phyloP scores from a whole-genome alignment of 1,140 invertebrate species.

The Uloborus diversus region DNA sequence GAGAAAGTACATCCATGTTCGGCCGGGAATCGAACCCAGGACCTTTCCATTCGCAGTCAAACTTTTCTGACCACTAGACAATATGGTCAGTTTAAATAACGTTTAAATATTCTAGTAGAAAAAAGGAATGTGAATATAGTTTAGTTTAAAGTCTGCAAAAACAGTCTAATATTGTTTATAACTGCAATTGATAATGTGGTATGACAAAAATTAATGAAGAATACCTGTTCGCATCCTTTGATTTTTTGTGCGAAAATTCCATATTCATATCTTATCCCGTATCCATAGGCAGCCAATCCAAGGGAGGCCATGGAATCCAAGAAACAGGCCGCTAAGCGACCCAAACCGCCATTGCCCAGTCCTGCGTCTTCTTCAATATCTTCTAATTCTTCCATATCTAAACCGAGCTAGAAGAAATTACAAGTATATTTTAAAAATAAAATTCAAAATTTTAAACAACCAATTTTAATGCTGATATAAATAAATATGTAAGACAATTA shows the following conservation, averaged over 20 bases:
- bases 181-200: no score
- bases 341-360: slow-evolving; percentile 98
- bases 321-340: slow-evolving; percentile 97
- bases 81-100: no score
- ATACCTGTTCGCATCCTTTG: slow-evolving; percentile 90
- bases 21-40: no score
- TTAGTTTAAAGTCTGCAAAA: no score
- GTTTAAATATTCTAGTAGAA: no score
- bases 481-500: no score
- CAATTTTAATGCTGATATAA: neutral
- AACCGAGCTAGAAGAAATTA: slow-evolving; percentile 73
- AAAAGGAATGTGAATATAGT: no score
- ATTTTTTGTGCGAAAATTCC: slow-evolving; percentile 99
- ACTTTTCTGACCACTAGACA: no score
- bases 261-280: slow-evolving; percentile 99
- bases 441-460: neutral
- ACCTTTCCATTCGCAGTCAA: no score
- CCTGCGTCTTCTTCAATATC: slow-evolving; percentile 98
- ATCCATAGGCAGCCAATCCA: slow-evolving; percentile 97
- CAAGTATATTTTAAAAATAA: neutral
- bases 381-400: slow-evolving; percentile 98
- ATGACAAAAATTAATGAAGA: no score
- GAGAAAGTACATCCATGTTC: no score
- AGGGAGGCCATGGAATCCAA: slow-evolving; percentile 99
- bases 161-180: no score